phyloP scores from a whole-genome alignment of 2,888 invertebrate species.

The Morpho achilles region DNA sequence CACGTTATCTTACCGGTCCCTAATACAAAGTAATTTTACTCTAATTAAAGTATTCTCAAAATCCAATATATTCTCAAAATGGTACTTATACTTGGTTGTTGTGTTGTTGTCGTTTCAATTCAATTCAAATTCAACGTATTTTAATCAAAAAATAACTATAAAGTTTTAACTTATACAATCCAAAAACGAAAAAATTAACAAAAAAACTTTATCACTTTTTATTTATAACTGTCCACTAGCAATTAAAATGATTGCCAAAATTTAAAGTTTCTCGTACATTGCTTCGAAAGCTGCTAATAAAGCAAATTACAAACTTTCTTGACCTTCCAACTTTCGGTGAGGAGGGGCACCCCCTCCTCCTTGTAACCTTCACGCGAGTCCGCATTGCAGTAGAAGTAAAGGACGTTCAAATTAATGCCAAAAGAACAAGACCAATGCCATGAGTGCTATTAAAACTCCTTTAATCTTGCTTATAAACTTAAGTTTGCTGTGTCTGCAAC shows the following conservation, averaged over 20 bases:
- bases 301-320: conserved; percentile 58
- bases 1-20: too few species aligned
- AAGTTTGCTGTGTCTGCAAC: conserved; percentile 1
- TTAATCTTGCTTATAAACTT: conserved; percentile 7
- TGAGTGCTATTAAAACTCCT: conserved; percentile 7
- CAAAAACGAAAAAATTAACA: too few species aligned
- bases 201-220: neutral
- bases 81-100: too few species aligned
- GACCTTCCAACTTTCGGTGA: conserved; percentile 71
- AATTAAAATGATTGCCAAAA: conserved; percentile 16
- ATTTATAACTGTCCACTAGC: conserved; percentile 5
- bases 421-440: conserved; percentile 14
- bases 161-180: neutral
- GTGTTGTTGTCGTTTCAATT: too few species aligned
- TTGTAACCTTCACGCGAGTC: conserved; percentile 45
- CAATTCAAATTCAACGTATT: too few species aligned
- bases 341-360: conserved; percentile 41
- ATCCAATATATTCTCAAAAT: too few species aligned
- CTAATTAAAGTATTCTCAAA: too few species aligned
- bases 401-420: conserved; percentile 48
- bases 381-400: conserved; percentile 73
- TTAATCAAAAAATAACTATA: neutral
- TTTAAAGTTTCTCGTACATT: conserved; percentile 16
- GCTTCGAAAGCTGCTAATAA: conserved; percentile 45
- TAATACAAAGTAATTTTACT: too few species aligned